Base-by-base conservation (phyloP, 2,113 vertebrate genomes). In the Oncorhynchus gorbuscha region DNA sequence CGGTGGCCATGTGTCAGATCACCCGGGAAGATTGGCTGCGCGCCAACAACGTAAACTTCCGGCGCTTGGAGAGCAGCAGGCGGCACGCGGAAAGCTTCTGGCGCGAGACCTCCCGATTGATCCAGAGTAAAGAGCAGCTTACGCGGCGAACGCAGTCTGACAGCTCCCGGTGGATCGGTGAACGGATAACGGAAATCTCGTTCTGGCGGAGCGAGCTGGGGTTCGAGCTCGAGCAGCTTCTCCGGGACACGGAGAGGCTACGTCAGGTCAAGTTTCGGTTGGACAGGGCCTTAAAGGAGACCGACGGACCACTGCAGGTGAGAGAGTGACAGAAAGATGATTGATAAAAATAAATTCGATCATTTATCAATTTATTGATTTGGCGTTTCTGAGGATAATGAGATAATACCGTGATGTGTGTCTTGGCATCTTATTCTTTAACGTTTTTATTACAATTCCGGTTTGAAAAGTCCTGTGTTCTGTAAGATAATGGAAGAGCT, bases 151-250 rank as follows among this genome's bases (percentile, higher is more conserved):
- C 73, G 49, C 70, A 75, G 76, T 69, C 14, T 14, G 74, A 78
- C 55, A 49, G 79, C 81, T 83, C 75, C 80, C 28, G 48, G 48
- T 71, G 69, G 64, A 77, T 76, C 45, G 73, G 69, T 59, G 71
- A 74, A 77, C 2, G 12, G 49, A 77, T 83, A 69, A 65, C 64
- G 45, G 76, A 71, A 76, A 82, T 84, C 79, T 81, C 62, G 65
- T 87, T 48, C 70, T 81, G 73, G 77, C 75, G 81, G 71, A 80
- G 74, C 77, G 76, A 48, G 69, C 66, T 20, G 78, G 75, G 74
- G 75, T 55, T 84, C 22, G 71, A 85, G 76, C 59, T 79, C 58
- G 69, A 90, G 48, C 83, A 89, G 84, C 86, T 90, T 84, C 32
- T 45, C 14, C 51, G 35, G 6, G 72, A 74, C 18, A 62, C 71